Conservation (phyloP, 2,113 vertebrate species). For the Porphyrio hochstetteri region DNA sequence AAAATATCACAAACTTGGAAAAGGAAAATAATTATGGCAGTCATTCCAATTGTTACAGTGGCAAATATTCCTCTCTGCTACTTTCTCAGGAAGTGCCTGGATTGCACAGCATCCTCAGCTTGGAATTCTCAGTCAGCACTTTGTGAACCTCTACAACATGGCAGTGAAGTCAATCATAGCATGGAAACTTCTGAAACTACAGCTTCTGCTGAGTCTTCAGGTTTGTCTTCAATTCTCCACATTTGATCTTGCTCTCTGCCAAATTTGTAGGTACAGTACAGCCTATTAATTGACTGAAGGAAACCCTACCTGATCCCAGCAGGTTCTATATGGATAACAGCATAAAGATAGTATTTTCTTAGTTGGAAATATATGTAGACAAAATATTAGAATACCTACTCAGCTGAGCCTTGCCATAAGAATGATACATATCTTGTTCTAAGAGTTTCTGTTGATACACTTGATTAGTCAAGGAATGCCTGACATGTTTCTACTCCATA, state of each 20-base stretch:
- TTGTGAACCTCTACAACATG: neutral
- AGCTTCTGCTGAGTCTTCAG: constrained; percentile 2
- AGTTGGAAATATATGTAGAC: neutral
- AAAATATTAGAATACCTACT: neutral
- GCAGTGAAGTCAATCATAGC: neutral
- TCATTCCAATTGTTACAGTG: neutral
- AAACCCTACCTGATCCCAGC: neutral
- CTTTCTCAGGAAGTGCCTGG: neutral
- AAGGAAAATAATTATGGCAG: neutral
- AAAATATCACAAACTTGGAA: neutral
- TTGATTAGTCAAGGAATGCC: neutral
- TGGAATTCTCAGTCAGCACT: neutral
- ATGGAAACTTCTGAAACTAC: neutral
- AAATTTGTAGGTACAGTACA: neutral
- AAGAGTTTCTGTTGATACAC: neutral
- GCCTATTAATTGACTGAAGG: neutral
- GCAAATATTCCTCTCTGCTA: neutral
- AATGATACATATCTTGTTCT: neutral
- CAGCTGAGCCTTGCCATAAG: neutral
- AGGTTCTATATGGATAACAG: neutral
- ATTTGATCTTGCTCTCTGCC: neutral
- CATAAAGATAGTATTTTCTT: neutral
- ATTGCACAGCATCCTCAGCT: neutral
- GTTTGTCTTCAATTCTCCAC: neutral
- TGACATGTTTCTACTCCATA: neutral